A percentile compares a stretch with the other conserved stretches of the same genome.
Conservation (phyloP, 2,113 vertebrate species). For the Galemys pyrenaicus region DNA sequence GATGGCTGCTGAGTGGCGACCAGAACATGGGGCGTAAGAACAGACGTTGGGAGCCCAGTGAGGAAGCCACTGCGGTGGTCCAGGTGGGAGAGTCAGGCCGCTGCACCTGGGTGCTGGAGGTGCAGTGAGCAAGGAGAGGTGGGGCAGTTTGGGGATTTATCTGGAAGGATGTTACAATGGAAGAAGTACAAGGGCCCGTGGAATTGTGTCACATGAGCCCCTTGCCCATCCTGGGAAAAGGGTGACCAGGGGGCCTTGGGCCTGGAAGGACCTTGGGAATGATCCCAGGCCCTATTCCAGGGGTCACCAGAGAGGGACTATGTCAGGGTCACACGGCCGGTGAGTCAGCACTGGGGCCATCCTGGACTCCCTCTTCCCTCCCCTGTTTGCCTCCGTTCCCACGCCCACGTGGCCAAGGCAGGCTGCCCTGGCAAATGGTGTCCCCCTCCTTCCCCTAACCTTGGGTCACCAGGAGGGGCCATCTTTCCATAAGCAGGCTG, state of each 20-base stretch:
- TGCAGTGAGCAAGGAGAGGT: not conserved
- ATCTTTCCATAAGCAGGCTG: not conserved
- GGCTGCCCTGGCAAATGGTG: not conserved
- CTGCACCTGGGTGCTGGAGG: not conserved
- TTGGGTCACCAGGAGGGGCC: constrained; percentile 34
- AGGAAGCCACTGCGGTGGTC: not conserved
- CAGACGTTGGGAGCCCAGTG: not conserved
- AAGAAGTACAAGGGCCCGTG: not conserved
- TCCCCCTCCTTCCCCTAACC: not conserved
- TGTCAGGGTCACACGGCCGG: not conserved
- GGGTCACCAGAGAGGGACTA: not conserved
- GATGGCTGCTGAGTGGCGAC: not conserved
- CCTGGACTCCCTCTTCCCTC: not conserved
- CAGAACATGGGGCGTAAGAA: not conserved
- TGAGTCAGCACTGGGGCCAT: constrained; percentile 60
- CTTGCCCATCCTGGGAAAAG: constrained; percentile 45
- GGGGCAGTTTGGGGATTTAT: not conserved
- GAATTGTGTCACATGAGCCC: not conserved
- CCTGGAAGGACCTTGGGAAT: constrained; percentile 19
- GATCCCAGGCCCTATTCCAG: not conserved
- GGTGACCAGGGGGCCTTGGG: not conserved
- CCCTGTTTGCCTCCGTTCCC: constrained; percentile 60
- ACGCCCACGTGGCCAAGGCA: constrained; percentile 48
- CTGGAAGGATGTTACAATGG: not conserved
- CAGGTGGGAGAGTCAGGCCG: not conserved